Percentiles rank a stretch among this genome's conserved stretches.
Conservation (phyloP, 37 sponge, comb jelly and placozoan species). For the Haliclona indistincta region DNA sequence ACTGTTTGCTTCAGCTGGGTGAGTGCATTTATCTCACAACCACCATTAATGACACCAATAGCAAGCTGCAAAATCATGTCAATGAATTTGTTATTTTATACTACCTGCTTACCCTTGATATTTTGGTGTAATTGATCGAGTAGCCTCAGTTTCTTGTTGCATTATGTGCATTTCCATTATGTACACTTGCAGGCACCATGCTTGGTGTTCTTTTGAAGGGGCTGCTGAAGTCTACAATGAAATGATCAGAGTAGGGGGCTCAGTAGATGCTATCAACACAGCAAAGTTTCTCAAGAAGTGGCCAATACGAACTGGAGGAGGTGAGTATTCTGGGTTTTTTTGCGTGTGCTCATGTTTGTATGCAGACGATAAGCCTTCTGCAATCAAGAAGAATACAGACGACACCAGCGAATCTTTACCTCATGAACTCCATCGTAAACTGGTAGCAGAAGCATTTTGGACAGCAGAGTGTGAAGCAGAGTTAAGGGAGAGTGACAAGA, state of each 20-base stretch:
- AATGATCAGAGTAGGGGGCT: background rate
- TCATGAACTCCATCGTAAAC: slow-evolving; percentile 1
- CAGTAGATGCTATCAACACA: background rate
- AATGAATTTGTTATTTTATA: too few species aligned
- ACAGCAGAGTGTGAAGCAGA: background rate
- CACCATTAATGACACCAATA: too few species aligned
- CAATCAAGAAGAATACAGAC: background rate
- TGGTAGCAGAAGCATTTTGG: slow-evolving; percentile 17
- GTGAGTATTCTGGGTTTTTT: background rate
- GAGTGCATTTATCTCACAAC: too few species aligned
- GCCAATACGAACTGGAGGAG: background rate
- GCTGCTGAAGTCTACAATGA: slow-evolving; percentile 16
- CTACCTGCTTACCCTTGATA: too few species aligned
- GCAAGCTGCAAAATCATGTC: too few species aligned
- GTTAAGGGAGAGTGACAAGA: background rate
- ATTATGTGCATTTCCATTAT: too few species aligned
- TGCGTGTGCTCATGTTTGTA: background rate
- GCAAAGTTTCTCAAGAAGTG: background rate
- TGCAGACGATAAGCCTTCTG: background rate
- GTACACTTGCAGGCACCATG: background rate
- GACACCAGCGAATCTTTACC: background rate
- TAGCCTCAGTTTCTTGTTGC: too few species aligned
- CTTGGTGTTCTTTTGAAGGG: slow-evolving; percentile 13
- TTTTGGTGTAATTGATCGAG: too few species aligned
- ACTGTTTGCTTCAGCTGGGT: background rate